Evolutionary conservation across 2,888 invertebrate genomes (phyloP).

Genomic region (Hemithea aestivaria): DNA sequence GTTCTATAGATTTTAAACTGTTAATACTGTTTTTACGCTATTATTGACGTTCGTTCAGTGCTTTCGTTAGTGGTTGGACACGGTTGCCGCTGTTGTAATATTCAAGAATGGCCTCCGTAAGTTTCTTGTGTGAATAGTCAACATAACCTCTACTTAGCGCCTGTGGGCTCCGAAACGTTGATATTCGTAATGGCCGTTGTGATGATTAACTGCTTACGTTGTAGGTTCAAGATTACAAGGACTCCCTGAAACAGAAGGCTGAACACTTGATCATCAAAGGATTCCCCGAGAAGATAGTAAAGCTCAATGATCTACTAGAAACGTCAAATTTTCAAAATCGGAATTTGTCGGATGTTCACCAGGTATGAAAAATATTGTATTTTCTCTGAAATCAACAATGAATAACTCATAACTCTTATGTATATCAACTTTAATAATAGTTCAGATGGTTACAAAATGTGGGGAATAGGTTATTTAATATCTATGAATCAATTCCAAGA

Average conservation of each 20-base stretch:
- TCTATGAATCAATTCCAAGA: too few species aligned
- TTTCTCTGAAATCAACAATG: neutral
- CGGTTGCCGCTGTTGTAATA: conserved; percentile 18
- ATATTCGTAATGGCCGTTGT: conserved; percentile 34
- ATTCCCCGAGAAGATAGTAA: conserved; percentile 96
- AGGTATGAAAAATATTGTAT: conserved; percentile 61
- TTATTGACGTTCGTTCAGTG: conserved; percentile 15
- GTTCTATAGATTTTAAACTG: conserved; percentile 29
- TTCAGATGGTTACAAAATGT: too few species aligned
- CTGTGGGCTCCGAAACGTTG: conserved; percentile 32
- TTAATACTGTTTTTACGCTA: conserved; percentile 20
- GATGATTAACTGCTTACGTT: conserved; percentile 35
- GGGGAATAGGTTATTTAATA: too few species aligned
- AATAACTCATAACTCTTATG: too few species aligned
- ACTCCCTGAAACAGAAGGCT: conserved; percentile 91
- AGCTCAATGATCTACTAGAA: conserved; percentile 91
- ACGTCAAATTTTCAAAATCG: conserved; percentile 89
- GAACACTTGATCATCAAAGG: conserved; percentile 92
- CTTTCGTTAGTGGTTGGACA: conserved; percentile 18
- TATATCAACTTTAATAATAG: too few species aligned
- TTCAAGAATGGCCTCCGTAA: conserved; percentile 38
- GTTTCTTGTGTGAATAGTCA: conserved; percentile 30
- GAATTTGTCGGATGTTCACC: conserved; percentile 87
- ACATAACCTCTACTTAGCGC: conserved; percentile 52
- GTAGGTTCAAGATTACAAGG: conserved; percentile 95